Evolutionary conservation across 2,888 invertebrate genomes (phyloP), one percentile per base, ranked within the genome.

Genomic region (Ethmia dodecea): DNA sequence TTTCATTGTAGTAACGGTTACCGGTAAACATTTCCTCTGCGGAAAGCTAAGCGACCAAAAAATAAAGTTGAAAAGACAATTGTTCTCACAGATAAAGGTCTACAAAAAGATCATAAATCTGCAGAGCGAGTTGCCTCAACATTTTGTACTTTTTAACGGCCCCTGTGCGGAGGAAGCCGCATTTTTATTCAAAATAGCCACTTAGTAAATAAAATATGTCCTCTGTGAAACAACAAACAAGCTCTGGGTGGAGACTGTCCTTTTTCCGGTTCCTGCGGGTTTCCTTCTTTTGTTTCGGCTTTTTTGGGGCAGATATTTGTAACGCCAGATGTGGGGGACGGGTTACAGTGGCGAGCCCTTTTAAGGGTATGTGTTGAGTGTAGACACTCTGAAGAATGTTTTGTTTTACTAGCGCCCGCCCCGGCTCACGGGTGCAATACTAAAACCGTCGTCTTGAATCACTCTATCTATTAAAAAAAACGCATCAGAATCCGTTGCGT

Each of bases 161-260:
- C 54, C 32, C 43, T 43, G 61, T 51, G 52, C 33, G 25, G 55
- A 55, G 69, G 63, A 63, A 79, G 77, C 75, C 73, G 76, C 77
- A 68, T 81, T 86, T 84, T 86, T 86, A 86, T 86, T 86, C 71
- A 84, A 86, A 83, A 66, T 65, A 81, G 72, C 77, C 83, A 83
- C 81, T 84, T 84, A 81, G 75, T 73, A 75, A 75, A 79, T 78
- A 81, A 86, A 86, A 86, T 84, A 83, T 84, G 80, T 81, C 68
- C 70, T 65, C 66, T 61, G 64, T 64, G 59, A 68, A 74, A 83
- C 81, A 80, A 80, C 72, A 65, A 74, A 75, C 78, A 71, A 70
- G 67, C 64, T 59, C 58, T 67, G 77, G 75, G 74, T 63, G 78
- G 80, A 65, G 68, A 74, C 62, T 51, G 65, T 57, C 69, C 69